phyloP scores from a whole-genome alignment of 92 coral and sea anemone genomes.

The Diadumene lineata region DNA sequence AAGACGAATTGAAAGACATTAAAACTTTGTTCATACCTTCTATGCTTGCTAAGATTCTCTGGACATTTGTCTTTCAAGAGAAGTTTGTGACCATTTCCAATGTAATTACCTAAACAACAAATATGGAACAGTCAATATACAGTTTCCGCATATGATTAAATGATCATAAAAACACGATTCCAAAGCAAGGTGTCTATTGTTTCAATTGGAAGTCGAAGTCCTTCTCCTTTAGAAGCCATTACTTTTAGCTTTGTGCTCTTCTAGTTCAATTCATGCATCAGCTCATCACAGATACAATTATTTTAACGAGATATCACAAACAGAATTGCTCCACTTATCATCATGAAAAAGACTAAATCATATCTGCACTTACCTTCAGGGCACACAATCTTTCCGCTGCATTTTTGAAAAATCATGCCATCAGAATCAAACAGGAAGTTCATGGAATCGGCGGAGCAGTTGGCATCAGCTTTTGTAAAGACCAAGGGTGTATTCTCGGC shows the following conservation, averaged over 20 bases:
- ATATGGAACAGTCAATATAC: no score
- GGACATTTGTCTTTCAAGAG: slow-evolving; percentile 2
- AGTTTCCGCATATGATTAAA: no score
- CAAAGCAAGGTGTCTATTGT: no score
- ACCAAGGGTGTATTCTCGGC: slow-evolving; percentile 23
- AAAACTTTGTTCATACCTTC: background rate
- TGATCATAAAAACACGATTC: no score
- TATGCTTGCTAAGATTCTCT: background rate
- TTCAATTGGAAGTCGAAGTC: no score
- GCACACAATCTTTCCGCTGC: slow-evolving; percentile 61
- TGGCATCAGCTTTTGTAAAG: slow-evolving; percentile 18
- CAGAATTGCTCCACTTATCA: no score
- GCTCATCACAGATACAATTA: no score
- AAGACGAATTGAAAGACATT: background rate
- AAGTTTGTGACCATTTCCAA: background rate
- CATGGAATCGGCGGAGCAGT: slow-evolving; percentile 45
- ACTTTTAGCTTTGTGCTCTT: no score
- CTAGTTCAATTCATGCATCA: no score
- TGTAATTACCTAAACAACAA: background rate
- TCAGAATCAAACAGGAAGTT: slow-evolving; percentile 49
- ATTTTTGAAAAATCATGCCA: slow-evolving; percentile 59
- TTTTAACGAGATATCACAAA: background rate
- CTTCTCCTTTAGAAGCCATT: no score
- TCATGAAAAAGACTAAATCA: background rate
- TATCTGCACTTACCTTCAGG: slow-evolving; percentile 35